Evolutionary conservation across 2,888 invertebrate genomes (phyloP), one percentile per base, ranked within the genome.

Genomic region (Cenopis cana): DNA sequence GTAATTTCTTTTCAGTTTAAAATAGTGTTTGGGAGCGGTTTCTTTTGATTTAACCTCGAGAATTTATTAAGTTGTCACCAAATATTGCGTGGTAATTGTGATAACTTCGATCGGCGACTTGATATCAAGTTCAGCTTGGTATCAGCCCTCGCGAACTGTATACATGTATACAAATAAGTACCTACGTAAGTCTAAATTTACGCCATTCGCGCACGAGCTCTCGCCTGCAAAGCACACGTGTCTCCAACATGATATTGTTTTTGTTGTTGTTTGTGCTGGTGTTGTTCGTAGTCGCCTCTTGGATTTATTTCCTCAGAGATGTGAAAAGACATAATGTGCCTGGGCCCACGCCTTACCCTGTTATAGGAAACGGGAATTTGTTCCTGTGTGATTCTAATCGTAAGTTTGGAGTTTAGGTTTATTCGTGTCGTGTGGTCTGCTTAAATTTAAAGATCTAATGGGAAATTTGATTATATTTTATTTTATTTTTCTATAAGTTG

Each of bases 361-460:
- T 95, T 2, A 57, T 95, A 11, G 95, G 95, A 0, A 94, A 94
- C 83, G 94, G 87, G 0, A 82, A 90, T 71, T 82, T 92, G 24
- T 86, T 94, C 73, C 78, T 89, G n/a, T 89, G 87, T 69, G 79
- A 81, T 65, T 89, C 94, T n/a, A 79, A 90, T 73, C 84, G 91
- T 91, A 80, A 74, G 76, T 78, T 68, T 33, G 33, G 33, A 33
- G 33, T 33, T 8, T 46, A 14, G 12, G 12, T 33, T 50, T 20
- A 12, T 62, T 49, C 69, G 8, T 33, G 0, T 24, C 24, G 4
- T 24, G 1, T 24, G 24, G 24, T 24, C 24, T 24, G 24, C 24
- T 24, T 4, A 24, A 24, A 24, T 24, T 24, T 24, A 24, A 24
- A 24, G 1, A 24, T 24, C 4, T 1, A 24, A 24, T 24, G 24